Base-by-base conservation (phyloP, 2,888 invertebrate genomes). In the Druceiella hillmani region DNA sequence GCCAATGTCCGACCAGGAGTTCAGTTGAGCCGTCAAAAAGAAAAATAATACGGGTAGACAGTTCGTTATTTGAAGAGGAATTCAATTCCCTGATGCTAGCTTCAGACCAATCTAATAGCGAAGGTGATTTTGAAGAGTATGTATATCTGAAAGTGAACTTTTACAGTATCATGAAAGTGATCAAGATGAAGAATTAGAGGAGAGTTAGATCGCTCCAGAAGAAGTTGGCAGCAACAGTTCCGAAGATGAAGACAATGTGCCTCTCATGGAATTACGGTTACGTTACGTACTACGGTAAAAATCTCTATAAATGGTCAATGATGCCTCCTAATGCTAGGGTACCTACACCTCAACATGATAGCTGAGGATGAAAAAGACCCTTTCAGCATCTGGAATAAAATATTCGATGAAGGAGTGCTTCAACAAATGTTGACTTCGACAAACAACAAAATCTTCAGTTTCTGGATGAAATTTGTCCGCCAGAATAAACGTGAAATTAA, bases 61-160 rank as follows among this genome's bases (percentile, higher is more conserved):
- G 34, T 34, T 36, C 40, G 33, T 38, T 32, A 2, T 40, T 44
- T 42, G 37, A 42, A 36, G 34, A 38, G 40, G 46, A 33, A 35
- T 33, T 44, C 35, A 44, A 40, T 41, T 34, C 39, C 34, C 33
- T 46, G 27, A n/a, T 42, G 40, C 40, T 41, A 26, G 37, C 41
- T 38, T 34, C 44, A 36, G 45, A 47, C 39, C 38, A 47, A 47
- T 47, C 45, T 28, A 38, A 40, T 27, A 47, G 39, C 36, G 44
- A 42, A 39, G 33, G 20, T 37, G 36, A 47, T 37, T 41, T 41
- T 36, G 43, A 41, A 6, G 37, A 44, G 25, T 41, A 41, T 9
- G 43, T 45, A 39, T 47, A 45, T 43, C 43, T 30, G 45, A 43
- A 15, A 36, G 32, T 26, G 35, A 41, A 43, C 22, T 43, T 30